phyloP scores from a whole-genome alignment of 1,140 invertebrate species.

The Arion vulgaris region DNA sequence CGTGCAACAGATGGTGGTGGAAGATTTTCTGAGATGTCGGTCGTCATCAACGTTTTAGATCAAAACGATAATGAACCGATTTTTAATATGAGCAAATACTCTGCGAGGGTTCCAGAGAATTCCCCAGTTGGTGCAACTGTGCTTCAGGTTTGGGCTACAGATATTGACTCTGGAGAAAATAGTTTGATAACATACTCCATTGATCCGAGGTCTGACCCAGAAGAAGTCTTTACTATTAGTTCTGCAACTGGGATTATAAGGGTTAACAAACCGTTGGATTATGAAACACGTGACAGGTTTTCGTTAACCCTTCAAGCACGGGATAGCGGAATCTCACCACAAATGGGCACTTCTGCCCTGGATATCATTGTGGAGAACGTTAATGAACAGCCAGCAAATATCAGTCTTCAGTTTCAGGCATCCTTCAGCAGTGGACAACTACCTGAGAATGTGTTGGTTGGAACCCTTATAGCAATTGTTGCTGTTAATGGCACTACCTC shows the following conservation, averaged over 20 bases:
- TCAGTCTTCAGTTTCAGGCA: constrained; percentile 92
- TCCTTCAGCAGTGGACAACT: constrained; percentile 78
- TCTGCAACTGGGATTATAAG: constrained; percentile 87
- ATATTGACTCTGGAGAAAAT: constrained; percentile 90
- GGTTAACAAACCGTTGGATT: constrained; percentile 94
- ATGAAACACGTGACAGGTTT: constrained; percentile 88
- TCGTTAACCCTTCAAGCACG: constrained; percentile 93
- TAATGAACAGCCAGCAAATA: constrained; percentile 94
- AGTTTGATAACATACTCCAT: constrained; percentile 87
- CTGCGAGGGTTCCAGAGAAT: constrained; percentile 90
- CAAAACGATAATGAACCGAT: constrained; percentile 96
- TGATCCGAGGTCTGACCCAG: constrained; percentile 53
- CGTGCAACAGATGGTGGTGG: constrained; percentile 94
- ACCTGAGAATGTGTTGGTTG: constrained; percentile 89
- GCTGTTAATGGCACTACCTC: constrained; percentile 92
- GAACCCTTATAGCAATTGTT: constrained; percentile 93
- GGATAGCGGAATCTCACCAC: constrained; percentile 91
- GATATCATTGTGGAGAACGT: constrained; percentile 93
- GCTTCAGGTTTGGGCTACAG: constrained; percentile 84
- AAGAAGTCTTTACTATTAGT: constrained; percentile 85
- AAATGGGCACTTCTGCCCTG: constrained; percentile 93
- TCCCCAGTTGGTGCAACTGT: constrained; percentile 92
- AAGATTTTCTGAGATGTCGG: constrained; percentile 84
- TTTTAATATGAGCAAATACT: constrained; percentile 92
- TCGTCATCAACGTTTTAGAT: constrained; percentile 93